Conservation (phyloP, 2,113 vertebrate species). For the Phyllostomus discolor region DNA sequence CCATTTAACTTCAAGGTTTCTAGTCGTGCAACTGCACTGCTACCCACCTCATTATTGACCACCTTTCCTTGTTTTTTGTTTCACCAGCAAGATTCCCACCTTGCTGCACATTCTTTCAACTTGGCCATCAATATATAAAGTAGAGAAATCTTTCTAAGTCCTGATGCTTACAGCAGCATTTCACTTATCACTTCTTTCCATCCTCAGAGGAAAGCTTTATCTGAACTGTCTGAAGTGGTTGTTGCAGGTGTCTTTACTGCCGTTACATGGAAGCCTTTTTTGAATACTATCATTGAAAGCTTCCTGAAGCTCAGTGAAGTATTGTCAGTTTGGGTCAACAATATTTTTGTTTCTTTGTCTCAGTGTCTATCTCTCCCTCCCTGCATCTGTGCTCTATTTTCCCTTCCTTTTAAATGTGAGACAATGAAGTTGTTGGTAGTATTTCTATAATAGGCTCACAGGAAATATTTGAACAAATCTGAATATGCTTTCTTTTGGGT, state of each 20-base stretch:
- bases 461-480: background rate
- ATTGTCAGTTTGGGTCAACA: constrained; percentile 13
- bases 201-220: constrained; percentile 70
- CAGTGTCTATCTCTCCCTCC: background rate
- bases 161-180: constrained; percentile 66
- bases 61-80: constrained; percentile 42
- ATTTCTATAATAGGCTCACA: background rate
- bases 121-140: constrained; percentile 73
- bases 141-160: constrained; percentile 56
- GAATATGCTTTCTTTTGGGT: background rate
- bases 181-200: constrained; percentile 61
- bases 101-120: constrained; percentile 76
- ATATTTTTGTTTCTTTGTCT: constrained; percentile 9
- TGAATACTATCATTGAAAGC: constrained; percentile 70
- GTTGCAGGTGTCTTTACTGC: constrained; percentile 68
- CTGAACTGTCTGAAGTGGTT: constrained; percentile 68
- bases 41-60: constrained; percentile 76
- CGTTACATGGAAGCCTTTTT: constrained; percentile 68
- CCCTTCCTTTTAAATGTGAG: background rate
- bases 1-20: constrained; percentile 63
- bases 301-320: constrained; percentile 63
- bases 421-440: background rate
- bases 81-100: constrained; percentile 76
- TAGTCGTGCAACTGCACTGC: constrained; percentile 50
- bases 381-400: background rate